phyloP scores from a whole-genome alignment of 2,797 vertebrate species.

The Champsocephalus gunnari region DNA sequence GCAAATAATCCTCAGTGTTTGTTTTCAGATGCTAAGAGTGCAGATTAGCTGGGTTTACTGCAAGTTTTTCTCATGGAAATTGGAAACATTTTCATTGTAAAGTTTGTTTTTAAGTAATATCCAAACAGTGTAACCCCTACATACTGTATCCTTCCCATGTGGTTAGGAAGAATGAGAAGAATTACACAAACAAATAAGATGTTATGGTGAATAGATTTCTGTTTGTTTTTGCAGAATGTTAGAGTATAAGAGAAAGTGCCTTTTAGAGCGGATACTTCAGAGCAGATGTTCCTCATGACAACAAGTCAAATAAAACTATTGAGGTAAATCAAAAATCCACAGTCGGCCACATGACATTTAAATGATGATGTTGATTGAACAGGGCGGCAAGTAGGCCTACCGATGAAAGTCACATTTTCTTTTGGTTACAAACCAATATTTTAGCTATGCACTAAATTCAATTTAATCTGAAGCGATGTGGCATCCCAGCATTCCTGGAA shows the following conservation, averaged over 20 bases:
- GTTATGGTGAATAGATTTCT: constrained; percentile 4
- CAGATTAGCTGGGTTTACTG: constrained; percentile 32
- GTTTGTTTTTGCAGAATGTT: background rate
- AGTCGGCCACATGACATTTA: constrained; percentile 37
- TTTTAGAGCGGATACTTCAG: background rate
- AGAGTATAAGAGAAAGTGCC: background rate
- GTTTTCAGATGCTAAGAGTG: constrained; percentile 37
- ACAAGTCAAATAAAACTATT: constrained; percentile 46
- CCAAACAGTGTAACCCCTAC: background rate
- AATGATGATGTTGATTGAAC: constrained; percentile 37
- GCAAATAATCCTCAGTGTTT: constrained; percentile 38
- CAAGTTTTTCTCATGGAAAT: background rate
- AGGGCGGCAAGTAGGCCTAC: background rate
- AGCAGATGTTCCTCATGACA: constrained; percentile 36
- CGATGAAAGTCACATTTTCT: constrained; percentile 19
- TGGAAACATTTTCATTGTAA: constrained; percentile 10
- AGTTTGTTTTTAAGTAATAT: constrained; percentile 11
- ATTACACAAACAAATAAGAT: constrained; percentile 11
- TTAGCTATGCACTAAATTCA: background rate
- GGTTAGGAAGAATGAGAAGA: constrained; percentile 7
- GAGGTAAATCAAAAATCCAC: constrained; percentile 33
- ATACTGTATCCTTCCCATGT: background rate
- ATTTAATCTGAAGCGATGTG: background rate
- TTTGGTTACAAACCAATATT: constrained; percentile 27
- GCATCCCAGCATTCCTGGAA: background rate